Conservation (phyloP, 2,888 invertebrate species). For the Omphaloscelis lunosa region DNA sequence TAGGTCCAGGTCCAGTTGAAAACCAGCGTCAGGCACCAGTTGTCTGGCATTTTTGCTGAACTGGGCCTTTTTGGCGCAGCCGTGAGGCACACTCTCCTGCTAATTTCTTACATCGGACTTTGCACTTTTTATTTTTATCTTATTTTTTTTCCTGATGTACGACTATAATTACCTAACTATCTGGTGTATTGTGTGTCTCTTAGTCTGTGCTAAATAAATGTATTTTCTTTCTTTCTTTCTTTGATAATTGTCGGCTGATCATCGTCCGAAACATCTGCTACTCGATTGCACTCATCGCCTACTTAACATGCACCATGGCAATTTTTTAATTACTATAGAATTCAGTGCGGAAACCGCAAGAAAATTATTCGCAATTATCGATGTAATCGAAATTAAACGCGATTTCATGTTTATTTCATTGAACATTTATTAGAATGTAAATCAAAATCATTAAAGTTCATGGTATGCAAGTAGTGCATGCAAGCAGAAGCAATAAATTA, state of each 20-base stretch:
- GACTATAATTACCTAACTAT: too few relatives aligned
- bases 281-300: slow-evolving; percentile 73
- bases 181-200: too few relatives aligned
- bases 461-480: slow-evolving; percentile 18
- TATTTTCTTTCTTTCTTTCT: too few relatives aligned
- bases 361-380: slow-evolving; percentile 71
- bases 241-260: slow-evolving; percentile 79
- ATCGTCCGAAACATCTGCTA: slow-evolving; percentile 73
- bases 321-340: slow-evolving; percentile 72
- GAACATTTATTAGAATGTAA: slow-evolving; percentile 52
- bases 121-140: too few relatives aligned
- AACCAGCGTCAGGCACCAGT: too few relatives aligned
- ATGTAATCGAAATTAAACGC: slow-evolving; percentile 65
- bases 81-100: too few relatives aligned
- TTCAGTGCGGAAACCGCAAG: slow-evolving; percentile 71
- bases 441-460: slow-evolving; percentile 40
- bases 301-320: slow-evolving; percentile 71
- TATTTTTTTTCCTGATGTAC: too few relatives aligned
- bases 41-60: too few relatives aligned
- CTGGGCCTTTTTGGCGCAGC: too few relatives aligned
- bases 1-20: too few relatives aligned
- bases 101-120: too few relatives aligned
- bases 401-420: slow-evolving; percentile 63
- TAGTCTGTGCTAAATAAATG: too few relatives aligned
- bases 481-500: slow-evolving; percentile 21